Evolutionary conservation across 2,113 vertebrate species (phyloP), one percentile per base, ranked within the genome.

Genomic region (Nansenia antarctica): DNA sequence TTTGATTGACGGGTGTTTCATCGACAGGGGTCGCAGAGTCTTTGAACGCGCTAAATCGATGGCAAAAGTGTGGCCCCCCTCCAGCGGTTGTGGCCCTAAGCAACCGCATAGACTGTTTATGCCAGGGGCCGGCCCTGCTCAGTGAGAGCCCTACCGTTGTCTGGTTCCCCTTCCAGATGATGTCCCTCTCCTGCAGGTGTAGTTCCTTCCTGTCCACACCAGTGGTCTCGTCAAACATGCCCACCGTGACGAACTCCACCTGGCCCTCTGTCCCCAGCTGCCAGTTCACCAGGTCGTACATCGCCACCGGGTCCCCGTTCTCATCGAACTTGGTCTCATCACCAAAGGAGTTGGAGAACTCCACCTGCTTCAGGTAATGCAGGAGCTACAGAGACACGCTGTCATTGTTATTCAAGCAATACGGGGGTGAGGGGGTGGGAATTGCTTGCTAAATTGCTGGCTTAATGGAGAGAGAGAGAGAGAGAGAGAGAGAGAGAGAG

Each of bases 201-300:
- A 94, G 85, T 53, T 88, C 86, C 32, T 81, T 55, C 18, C 62
- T 64, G 57, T 55, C 55, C 22, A 7, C 20, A 27, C 27, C n/a
- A 20, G 72, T 70, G 0, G 70, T 86, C 72, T 89, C 87, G 47
- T 93, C 92, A 77, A 91, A 93, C 66, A 78, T 89, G 0, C 92
- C 92, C 30, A 93, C 76, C 5, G 88, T 92, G 55, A 87, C 73
- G 39, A 89, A 91, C 15, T 87, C 39, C 49, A 93, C 83, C 45
- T 79, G 72, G 32, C 87, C 86, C 7, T 76, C 74, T 18, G 57
- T 64, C 6, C 29, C 75, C 14, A 89, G 75, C 70, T 93, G 90
- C 89, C 91, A 91, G 78, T 91, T 93, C 14, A 94, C 78, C 31
- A 94, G 83, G 81, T 94, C 92, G 67, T 94, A 94, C 66, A 88